Conservation (phyloP, 2,113 vertebrate genomes). For the Aplodontia rufa region DNA sequence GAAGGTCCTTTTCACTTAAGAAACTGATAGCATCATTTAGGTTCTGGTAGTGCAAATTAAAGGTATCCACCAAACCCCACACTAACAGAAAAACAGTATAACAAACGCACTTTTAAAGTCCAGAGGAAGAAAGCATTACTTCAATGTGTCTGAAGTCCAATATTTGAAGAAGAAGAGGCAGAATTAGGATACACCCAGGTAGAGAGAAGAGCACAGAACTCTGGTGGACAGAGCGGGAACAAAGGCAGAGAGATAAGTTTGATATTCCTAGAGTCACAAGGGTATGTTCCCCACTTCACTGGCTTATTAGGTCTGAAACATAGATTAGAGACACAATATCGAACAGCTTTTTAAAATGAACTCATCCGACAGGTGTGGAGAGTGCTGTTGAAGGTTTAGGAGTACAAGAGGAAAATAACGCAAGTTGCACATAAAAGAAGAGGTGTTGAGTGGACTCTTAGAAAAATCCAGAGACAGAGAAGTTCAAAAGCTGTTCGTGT, state of each 20-base stretch:
- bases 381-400: not conserved
- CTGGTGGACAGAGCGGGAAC: not conserved
- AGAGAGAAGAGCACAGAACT: not conserved
- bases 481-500: not conserved
- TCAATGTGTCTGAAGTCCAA: not conserved
- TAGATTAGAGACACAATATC: not conserved
- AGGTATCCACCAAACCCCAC: not conserved
- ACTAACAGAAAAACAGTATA: not conserved
- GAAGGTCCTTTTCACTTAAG: not conserved
- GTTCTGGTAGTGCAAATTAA: not conserved
- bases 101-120: not conserved
- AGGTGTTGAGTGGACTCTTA: not conserved
- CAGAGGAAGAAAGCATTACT: not conserved
- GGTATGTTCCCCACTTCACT: not conserved
- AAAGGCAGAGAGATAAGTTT: not conserved
- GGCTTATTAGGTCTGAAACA: not conserved
- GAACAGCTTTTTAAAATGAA: not conserved
- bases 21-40: not conserved
- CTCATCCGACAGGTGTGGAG: not conserved
- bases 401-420: not conserved
- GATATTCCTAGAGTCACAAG: not conserved
- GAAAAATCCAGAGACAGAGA: not conserved
- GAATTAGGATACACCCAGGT: not conserved
- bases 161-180: not conserved
- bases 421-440: not conserved